Evolutionary conservation across 2,797 vertebrate genomes (phyloP), one percentile per base, ranked within the genome.

Genomic region (Ceyx erithaca): DNA sequence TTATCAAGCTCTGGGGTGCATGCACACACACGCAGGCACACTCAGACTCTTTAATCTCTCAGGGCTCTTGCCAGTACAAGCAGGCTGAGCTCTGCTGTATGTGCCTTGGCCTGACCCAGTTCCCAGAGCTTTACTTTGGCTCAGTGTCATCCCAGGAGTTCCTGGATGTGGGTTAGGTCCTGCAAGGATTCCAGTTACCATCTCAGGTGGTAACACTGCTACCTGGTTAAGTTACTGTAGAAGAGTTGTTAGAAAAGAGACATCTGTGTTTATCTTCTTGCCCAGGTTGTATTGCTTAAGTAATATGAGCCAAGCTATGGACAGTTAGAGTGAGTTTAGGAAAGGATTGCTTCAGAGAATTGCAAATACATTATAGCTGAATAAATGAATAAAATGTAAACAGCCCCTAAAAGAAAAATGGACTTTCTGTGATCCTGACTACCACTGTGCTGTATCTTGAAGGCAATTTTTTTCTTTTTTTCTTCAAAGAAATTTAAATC

Each of bases 371-470:
- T 57, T 89, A 7, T 35, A 67, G 52, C 76, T 58, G 62, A 67
- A 80, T 80, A 85, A 84, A 72, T 67, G 22, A 40, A 35, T 70
- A 46, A 76, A 85, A 59, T 85, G 52, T 81, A 70, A 93, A 87
- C 40, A 71, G 12, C 30, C 22, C 26, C 21, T 76, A 31, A 57
- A n/a, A 61, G 73, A 92, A 86, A 33, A 81, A 78, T 16, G 22
- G 66, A 5, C 35, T 76, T 12, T 69, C 6, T 78, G 18, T 83
- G 46, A 73, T 77, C 55, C 54, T 67, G 49, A 45, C 33, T 75
- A 22, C 58, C 14, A 7, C 46, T 63, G 28, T 69, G 43, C 52
- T 89, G 15, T 71, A 23, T 49, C 35, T 81, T 71, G 64, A 58
- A 72, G 87, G n/a, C 33, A 21, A 5, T 21, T 54, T 61, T 63